Conservation (phyloP, 2,797 vertebrate species). For the Sebastes aleutianus region DNA sequence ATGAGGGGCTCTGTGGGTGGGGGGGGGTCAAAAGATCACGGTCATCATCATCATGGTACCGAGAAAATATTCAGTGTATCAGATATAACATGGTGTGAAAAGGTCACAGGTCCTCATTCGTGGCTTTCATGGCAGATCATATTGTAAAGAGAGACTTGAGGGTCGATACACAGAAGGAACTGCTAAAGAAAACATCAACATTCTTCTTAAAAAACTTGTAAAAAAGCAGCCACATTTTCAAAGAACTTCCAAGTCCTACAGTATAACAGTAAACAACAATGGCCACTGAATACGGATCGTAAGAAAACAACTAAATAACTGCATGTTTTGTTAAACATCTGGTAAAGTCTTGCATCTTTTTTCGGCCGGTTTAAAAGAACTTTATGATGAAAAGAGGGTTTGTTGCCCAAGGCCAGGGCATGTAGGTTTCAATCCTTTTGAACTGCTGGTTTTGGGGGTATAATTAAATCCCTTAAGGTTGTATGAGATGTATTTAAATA, state of each 20-base stretch:
- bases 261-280: background rate
- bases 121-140: background rate
- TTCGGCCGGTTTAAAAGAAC: background rate
- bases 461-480: conserved; percentile 26
- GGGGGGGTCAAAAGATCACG: conserved; percentile 36
- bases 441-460: conserved; percentile 2
- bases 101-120: background rate
- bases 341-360: background rate
- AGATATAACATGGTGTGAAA: background rate
- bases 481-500: conserved; percentile 24
- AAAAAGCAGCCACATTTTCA: background rate
- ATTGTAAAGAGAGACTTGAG: background rate
- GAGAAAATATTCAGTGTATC: background rate
- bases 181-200: background rate
- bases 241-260: background rate
- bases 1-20: conserved; percentile 86
- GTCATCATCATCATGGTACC: background rate
- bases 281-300: background rate
- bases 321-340: conserved; percentile 9
- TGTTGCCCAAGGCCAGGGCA: conserved; percentile 6
- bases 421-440: conserved; percentile 10
- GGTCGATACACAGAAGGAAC: background rate
- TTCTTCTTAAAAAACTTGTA: background rate
- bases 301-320: background rate
- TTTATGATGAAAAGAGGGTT: conserved; percentile 6